Evolutionary conservation across 2,113 vertebrate species (phyloP).

Genomic region (Sturnira hondurensis): DNA sequence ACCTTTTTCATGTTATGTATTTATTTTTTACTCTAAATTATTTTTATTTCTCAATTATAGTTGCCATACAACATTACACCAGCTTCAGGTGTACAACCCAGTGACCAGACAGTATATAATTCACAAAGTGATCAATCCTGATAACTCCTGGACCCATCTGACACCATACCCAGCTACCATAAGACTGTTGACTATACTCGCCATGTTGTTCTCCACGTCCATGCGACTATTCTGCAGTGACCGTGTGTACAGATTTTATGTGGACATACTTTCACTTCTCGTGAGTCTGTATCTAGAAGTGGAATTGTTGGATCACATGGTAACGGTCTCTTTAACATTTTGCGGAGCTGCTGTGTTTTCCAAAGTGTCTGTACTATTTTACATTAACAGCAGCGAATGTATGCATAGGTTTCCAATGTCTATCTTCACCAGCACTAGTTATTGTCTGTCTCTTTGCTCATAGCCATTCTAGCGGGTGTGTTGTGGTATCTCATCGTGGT

Average conservation of each 20-base stretch:
- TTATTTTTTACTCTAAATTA: background rate
- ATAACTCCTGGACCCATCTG: too few relatives aligned
- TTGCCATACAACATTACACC: background rate
- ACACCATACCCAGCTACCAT: too few relatives aligned
- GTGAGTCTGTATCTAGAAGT: background rate
- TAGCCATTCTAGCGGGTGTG: background rate
- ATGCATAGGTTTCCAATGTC: background rate
- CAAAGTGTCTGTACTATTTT: background rate
- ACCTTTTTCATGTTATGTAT: background rate
- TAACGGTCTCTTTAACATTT: background rate
- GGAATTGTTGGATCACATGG: background rate
- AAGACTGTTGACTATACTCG: too few relatives aligned
- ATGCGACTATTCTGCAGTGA: too few relatives aligned
- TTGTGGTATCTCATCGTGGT: background rate
- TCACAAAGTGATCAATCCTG: too few relatives aligned
- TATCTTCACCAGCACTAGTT: background rate
- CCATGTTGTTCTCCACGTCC: too few relatives aligned
- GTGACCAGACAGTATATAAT: too few relatives aligned
- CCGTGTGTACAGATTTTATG: background rate
- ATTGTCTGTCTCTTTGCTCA: background rate
- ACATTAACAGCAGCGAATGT: background rate
- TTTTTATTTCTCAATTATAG: background rate
- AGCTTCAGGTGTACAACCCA: too few relatives aligned
- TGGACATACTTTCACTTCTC: background rate
- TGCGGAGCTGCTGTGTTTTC: background rate